Percentiles rank a stretch among this genome's conserved stretches.
Evolutionary conservation across 2,888 invertebrate genomes (phyloP).

Genomic region (Auanema freiburgensis): DNA sequence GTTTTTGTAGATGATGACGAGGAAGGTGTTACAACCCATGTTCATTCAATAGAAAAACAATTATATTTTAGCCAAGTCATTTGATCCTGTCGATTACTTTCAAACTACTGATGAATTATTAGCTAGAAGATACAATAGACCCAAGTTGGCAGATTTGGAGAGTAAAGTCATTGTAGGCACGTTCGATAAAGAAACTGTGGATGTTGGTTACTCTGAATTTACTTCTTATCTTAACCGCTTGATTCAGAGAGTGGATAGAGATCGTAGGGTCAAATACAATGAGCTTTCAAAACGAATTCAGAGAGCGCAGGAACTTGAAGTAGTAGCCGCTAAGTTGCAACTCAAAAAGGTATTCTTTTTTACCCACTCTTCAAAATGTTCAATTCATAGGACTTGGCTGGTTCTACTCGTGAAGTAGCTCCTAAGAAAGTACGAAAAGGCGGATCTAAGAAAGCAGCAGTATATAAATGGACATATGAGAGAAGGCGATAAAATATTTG

Average conservation of each 20-base stretch:
- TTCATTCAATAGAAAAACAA: conserved; percentile 50
- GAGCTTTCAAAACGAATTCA: conserved; percentile 59
- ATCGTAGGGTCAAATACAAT: conserved; percentile 50
- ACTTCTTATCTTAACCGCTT: no score
- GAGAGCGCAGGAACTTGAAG: conserved; percentile 52
- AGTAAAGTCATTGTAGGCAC: conserved; percentile 37
- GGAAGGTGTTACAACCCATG: conserved; percentile 41
- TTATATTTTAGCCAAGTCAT: conserved; percentile 67
- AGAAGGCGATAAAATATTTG: conserved; percentile 48
- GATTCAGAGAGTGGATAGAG: conserved; percentile 49
- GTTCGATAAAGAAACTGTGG: conserved; percentile 32
- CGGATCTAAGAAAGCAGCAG: conserved; percentile 50
- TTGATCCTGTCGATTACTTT: conserved; percentile 75
- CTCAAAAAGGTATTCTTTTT: conserved; percentile 49
- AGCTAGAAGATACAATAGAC: conserved; percentile 75
- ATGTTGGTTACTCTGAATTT: conserved; percentile 15
- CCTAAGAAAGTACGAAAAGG: conserved; percentile 54
- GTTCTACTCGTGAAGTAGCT: conserved; percentile 39
- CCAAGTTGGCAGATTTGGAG: conserved; percentile 63
- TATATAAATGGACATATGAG: conserved; percentile 62
- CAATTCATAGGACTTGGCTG: conserved; percentile 35
- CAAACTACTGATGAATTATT: conserved; percentile 78
- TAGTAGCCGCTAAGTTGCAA: conserved; percentile 56
- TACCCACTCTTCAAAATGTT: no score
- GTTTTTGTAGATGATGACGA: conserved; percentile 55